These are phyloP conservation scores for Stictonetta naevosa DNA, from an alignment of 2,113 vertebrate species.

Conservation along the genomic window DNA sequence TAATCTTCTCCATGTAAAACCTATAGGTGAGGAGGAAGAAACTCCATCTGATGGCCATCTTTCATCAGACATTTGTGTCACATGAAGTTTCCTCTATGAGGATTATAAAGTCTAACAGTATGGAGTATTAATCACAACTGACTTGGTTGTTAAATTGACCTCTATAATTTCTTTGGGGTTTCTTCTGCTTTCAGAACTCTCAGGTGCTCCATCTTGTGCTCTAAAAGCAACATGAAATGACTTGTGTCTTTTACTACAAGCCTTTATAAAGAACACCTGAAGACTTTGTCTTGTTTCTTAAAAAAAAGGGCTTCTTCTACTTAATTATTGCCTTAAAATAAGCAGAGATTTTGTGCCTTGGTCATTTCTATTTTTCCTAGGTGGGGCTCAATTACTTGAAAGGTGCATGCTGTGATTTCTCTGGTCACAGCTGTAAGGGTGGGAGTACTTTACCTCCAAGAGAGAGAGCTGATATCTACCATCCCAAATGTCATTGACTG, in stretches of 20 bases:
- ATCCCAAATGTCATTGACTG: neutral
- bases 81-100: conserved; percentile 22
- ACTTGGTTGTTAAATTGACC: conserved; percentile 20
- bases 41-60: conserved; percentile 37
- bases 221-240: neutral
- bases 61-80: conserved; percentile 32
- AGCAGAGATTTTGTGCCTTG: neutral
- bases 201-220: neutral
- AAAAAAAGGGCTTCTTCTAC: neutral
- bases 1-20: conserved; percentile 48
- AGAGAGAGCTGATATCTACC: neutral
- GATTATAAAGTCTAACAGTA: conserved; percentile 3
- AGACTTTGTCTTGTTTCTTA: neutral
- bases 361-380: neutral
- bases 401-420: neutral
- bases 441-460: neutral
- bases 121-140: conserved; percentile 18
- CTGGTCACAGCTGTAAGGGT: neutral
- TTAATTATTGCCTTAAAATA: neutral
- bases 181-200: neutral
- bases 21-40: conserved; percentile 1
- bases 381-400: neutral
- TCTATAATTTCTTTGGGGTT: neutral
- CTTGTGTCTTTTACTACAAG: neutral
- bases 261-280: neutral